Base-by-base conservation (phyloP, 2,113 vertebrate species). In the Gymnobelideus leadbeateri region DNA sequence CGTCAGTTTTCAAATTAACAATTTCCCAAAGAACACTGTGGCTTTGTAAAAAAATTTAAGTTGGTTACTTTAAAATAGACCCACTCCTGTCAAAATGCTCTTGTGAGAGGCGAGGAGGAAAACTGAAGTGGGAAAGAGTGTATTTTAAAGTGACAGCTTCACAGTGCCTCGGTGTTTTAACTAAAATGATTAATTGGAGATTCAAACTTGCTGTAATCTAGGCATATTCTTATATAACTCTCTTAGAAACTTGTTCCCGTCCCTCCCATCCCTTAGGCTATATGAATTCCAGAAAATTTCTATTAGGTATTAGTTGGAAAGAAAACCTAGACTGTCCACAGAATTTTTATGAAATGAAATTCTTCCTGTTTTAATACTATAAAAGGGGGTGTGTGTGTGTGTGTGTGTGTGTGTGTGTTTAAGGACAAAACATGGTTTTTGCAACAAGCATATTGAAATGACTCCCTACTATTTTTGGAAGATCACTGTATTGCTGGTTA, bases 151-250 rank as follows among this genome's bases (percentile, higher is more conserved):
- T 92, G 95, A 98, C 94, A 95, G 93, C 51, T 92, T 89, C 84
- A 28, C 61, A 1, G 16, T 47, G 49, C 92, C 89, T 96, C 92
- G 89, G 0, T 94, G 93, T 95, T 96, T 95, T 57, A 55, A 54
- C 91, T 91, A 92, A 90, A 96, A 94, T 96, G 94, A 97, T 96
- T 97, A 95, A 94, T 93, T 57, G 89, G 90, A 96, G 52, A 92
- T 37, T 51, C 89, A 55, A 94, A 47, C 92, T 55, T 61, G 51
- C 91, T 89, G 89, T 89, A 51, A 93, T 51, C 26, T 89, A 50
- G 61, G 93, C 61, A 91, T 90, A 50, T 68, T 94, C 96, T 96
- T 94, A 92, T 96, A 26, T 92, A 92, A 93, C 77, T 91, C 94
- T 31, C 94, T 94, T 51, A 55, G 46, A 28, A 90, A 95, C 94